Evolutionary conservation across 2,797 vertebrate species (phyloP).

Genomic region (Chrosomus eos): DNA sequence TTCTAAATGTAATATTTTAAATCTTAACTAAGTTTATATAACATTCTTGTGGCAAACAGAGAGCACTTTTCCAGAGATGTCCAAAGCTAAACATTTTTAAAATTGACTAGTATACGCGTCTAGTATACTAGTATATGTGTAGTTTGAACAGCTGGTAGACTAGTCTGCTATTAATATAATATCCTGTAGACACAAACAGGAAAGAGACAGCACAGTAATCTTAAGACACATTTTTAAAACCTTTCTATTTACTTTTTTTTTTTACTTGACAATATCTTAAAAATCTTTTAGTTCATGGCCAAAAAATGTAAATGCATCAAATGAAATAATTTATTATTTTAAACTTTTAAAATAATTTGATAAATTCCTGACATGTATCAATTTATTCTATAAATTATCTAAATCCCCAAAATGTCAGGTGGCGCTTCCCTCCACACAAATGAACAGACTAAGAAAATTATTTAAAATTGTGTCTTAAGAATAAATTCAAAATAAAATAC

Average conservation of each 20-base stretch:
- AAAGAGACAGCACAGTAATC: not conserved
- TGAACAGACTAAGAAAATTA: not conserved
- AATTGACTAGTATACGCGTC: not conserved
- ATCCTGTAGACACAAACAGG: not conserved
- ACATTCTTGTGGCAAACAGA: not conserved
- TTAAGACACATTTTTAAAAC: not conserved
- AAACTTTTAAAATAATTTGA: not conserved
- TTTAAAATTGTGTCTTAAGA: too few relatives aligned
- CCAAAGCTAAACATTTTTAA: not conserved
- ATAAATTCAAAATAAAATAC: not conserved
- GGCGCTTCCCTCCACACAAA: not conserved
- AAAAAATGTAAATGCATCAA: not conserved
- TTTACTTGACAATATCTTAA: too few relatives aligned
- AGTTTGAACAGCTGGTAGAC: not conserved
- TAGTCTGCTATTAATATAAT: not conserved
- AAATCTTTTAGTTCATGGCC: not conserved
- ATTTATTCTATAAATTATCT: not conserved
- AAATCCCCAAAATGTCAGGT: not conserved
- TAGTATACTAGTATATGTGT: too few relatives aligned
- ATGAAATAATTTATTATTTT: not conserved
- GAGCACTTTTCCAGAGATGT: not conserved
- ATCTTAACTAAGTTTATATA: not conserved
- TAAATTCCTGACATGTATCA: not conserved
- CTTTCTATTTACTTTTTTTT: too few relatives aligned
- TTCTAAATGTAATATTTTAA: not conserved